Percentiles rank a stretch among this genome's conserved stretches.
Conservation (phyloP, 2,888 invertebrate genomes). For the Ophion obscuratus region DNA sequence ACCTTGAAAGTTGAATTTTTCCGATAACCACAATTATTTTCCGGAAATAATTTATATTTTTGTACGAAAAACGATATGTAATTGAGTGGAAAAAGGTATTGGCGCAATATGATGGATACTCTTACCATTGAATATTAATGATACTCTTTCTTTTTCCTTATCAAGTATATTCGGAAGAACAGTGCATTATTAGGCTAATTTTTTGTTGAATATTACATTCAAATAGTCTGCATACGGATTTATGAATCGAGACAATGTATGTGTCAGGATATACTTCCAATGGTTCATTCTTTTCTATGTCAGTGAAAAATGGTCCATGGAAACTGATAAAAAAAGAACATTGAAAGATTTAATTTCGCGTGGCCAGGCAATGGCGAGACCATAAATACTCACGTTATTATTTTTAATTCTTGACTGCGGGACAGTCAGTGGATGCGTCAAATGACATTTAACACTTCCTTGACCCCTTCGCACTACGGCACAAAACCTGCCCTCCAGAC, state of each 20-base stretch:
- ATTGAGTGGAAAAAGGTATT: too few species aligned
- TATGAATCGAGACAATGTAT: slow-evolving; percentile 1
- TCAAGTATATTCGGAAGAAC: too few species aligned
- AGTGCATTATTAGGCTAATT: too few species aligned
- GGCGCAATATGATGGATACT: too few species aligned
- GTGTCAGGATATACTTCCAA: slow-evolving; percentile 7
- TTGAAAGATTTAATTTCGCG: slow-evolving; percentile 43
- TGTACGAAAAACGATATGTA: too few species aligned
- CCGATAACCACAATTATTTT: too few species aligned
- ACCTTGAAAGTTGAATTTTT: too few species aligned
- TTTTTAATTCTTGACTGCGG: slow-evolving; percentile 43
- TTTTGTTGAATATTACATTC: background rate
- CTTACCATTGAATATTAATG: too few species aligned
- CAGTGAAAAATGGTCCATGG: slow-evolving; percentile 23
- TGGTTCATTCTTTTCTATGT: background rate
- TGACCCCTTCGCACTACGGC: slow-evolving; percentile 8
- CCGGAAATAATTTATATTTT: too few species aligned
- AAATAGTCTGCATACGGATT: slow-evolving; percentile 1
- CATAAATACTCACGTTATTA: slow-evolving; percentile 24
- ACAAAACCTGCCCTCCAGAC: slow-evolving; percentile 33
- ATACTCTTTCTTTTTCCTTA: too few species aligned
- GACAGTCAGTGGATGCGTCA: slow-evolving; percentile 43
- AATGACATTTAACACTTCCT: slow-evolving; percentile 38
- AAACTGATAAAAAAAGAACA: slow-evolving; percentile 16
- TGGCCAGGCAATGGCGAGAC: slow-evolving; percentile 53